Conservation (phyloP, 2,888 invertebrate species). For the Andrena trimmerana region DNA sequence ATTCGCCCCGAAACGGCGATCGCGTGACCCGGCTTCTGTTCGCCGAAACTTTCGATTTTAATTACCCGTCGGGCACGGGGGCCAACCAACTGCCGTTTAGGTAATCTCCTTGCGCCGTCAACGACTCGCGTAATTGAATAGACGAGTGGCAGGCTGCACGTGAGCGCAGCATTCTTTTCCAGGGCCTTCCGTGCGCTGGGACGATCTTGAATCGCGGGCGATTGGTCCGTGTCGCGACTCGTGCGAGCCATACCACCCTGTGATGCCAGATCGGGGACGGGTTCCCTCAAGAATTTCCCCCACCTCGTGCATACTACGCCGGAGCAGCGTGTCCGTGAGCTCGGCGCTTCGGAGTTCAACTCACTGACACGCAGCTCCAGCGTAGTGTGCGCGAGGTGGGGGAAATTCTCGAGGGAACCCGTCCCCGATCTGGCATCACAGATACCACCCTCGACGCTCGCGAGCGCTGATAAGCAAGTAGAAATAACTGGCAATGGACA, state of each 20-base stretch:
- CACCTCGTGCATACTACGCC: too few relatives aligned
- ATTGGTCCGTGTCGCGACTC: too few relatives aligned
- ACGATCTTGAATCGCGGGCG: neutral
- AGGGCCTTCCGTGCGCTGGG: neutral
- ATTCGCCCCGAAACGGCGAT: slow-evolving; percentile 18
- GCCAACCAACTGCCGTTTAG: slow-evolving; percentile 35
- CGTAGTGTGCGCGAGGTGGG: too few relatives aligned
- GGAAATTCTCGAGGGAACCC: too few relatives aligned
- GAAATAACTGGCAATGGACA: neutral
- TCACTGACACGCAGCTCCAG: too few relatives aligned
- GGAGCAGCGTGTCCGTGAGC: too few relatives aligned
- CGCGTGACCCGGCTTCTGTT: slow-evolving; percentile 49
- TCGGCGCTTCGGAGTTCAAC: too few relatives aligned
- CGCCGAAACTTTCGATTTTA: slow-evolving; percentile 51
- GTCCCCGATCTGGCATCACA: too few relatives aligned
- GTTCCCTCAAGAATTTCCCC: too few relatives aligned
- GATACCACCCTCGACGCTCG: too few relatives aligned
- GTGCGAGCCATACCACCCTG: too few relatives aligned
- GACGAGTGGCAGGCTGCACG: neutral
- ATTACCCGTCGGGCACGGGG: slow-evolving; percentile 48
- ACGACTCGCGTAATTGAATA: slow-evolving; percentile 46
- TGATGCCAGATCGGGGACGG: too few relatives aligned
- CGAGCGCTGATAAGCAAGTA: neutral
- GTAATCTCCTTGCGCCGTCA: slow-evolving; percentile 13
- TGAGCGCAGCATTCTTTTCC: neutral